Evolutionary conservation across 2,888 invertebrate species (phyloP), one percentile per base, ranked within the genome.

Genomic region (Meandrusa payeni): DNA sequence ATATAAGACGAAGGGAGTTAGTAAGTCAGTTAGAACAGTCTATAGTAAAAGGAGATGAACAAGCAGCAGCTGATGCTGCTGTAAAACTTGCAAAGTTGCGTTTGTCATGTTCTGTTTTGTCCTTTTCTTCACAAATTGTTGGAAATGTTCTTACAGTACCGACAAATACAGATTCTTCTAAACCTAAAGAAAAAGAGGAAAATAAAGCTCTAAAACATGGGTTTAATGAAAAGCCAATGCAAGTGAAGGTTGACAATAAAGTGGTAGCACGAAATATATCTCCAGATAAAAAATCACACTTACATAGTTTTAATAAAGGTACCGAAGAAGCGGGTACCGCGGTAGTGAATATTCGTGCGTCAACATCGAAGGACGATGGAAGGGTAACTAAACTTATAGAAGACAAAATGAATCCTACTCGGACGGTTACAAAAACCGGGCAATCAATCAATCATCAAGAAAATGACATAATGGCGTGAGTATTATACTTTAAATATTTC

Each of bases 1-100:
- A 83, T 52, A 62, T 68, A 5, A 69, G 64, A 54, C 75, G 81
- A 11, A 70, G 85, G 49, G 69, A 77, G 41, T 64, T 94, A 51
- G 83, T 95, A 54, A 90, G 90, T 66, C 90, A 93, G 69, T 80
- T 96, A 39, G 95, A 95, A 74, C 89, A 90, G 41, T 93, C 95
- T 1, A 95, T 96, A 57, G 91, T 93, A 2, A 91, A 90, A 63
- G 95, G 95, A 3, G 92, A 95, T 59, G 91, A 94, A 74, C 89
- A 89, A 34, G 90, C 93, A 53, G 95, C 95, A 1, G 93, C 95
- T 0, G 90, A 90, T 50, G 90, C 94, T 33, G 95, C 95, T 0
- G 89, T 91, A 51, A 93, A 95, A 71, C 79, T 95, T 53, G 95
- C 95, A 0, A 91, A 93, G 50, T 78, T 94, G 47, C 92, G 93